Base-by-base conservation (phyloP, 2,113 vertebrate species). In the Suricata suricatta region DNA sequence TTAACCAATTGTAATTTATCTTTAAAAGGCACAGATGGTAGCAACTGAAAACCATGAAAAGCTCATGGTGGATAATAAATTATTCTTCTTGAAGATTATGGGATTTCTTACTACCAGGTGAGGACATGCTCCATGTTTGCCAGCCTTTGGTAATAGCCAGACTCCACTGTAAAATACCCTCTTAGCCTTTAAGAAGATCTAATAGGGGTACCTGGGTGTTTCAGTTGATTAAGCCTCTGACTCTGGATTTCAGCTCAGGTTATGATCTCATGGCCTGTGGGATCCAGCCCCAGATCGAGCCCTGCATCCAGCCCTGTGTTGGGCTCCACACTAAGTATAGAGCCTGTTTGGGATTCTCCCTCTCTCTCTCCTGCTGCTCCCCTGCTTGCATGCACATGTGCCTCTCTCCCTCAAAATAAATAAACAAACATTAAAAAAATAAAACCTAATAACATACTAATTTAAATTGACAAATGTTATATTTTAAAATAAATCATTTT, bases 11-110 rank as follows among this genome's bases (percentile, higher is more conserved):
- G 8, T 41, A 90, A 72, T 82, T 88, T 82, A 60, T 63, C 90
- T 97, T 97, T 93, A 92, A 95, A 95, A 92, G 60, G 25, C 23
- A 71, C 19, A 47, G 7, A 64, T 91, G 64, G 21, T 44, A 91
- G 25, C 54, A 90, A 91, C 54, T 69, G 27, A 80, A 83, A 96
- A n/a, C 7, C 31, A 27, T 50, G 31, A 41, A 57, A 84, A 86
- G 4, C 17, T 89, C 31, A 23, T 71, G 33, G 19, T 16, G 63
- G 74, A 81, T 66, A 93, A 74, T 17, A 91, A 84, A 81, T 66
- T 93, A 31, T 72, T 64, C 35, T 77, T 89, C 29, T 15, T 41
- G 21, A 69, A 88, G 54, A 90, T 69, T 82, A 38, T 57, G 35
- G 35, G 1, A 66, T 86, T 89, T 85, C 57, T 66, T 77, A 14